phyloP scores from a whole-genome alignment of 1,140 invertebrate genomes.

The Drosophila kohkoa region DNA sequence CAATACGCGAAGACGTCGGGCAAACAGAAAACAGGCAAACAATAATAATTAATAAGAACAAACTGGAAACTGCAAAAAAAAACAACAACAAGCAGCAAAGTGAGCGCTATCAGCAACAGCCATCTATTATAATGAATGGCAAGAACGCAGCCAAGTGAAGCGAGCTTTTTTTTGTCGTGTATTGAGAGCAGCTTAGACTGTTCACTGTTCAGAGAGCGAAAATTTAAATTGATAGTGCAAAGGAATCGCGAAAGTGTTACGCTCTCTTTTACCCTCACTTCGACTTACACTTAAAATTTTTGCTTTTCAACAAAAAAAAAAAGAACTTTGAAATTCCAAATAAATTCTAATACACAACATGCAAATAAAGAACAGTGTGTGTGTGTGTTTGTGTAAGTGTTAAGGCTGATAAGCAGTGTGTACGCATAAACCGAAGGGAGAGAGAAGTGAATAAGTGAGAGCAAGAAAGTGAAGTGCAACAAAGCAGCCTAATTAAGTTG shows the following conservation, averaged over 20 bases:
- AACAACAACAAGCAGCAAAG: neutral
- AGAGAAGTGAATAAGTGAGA: neutral
- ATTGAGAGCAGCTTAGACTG: conserved; percentile 8
- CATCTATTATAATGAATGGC: conserved; percentile 25
- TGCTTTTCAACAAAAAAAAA: neutral
- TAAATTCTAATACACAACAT: conserved; percentile 16
- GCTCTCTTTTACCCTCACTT: neutral
- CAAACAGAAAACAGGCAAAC: conserved; percentile 25
- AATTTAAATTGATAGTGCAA: conserved; percentile 1
- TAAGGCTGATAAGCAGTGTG: conserved; percentile 7
- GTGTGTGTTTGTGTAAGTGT: neutral
- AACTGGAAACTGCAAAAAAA: conserved; percentile 9
- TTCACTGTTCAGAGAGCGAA: neutral
- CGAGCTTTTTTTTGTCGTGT: conserved; percentile 1
- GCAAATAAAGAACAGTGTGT: neutral
- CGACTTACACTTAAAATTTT: neutral
- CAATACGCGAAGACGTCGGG: conserved; percentile 43
- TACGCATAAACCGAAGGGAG: neutral
- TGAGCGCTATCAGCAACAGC: conserved; percentile 14
- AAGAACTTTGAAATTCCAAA: conserved; percentile 28
- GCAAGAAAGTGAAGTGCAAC: neutral
- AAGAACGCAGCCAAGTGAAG: conserved; percentile 17
- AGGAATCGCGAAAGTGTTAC: neutral
- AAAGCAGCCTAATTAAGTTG: neutral
- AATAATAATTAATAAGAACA: conserved; percentile 35